Base-by-base conservation (phyloP, 2,113 vertebrate species). In the Prionailurus viverrinus region DNA sequence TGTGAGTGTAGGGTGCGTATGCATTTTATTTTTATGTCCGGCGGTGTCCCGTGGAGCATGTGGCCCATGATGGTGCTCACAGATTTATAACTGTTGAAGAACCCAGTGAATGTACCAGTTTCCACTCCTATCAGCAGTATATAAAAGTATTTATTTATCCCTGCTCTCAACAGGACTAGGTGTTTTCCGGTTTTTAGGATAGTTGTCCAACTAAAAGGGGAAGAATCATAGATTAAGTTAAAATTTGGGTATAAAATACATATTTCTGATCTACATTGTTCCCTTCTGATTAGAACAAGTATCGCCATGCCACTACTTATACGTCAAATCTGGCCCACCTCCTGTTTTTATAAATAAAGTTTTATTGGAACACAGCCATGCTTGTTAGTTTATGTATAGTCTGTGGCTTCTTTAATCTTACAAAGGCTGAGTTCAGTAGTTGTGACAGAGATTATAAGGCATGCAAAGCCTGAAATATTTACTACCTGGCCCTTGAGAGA, bases 281-380 rank as follows among this genome's bases (percentile, higher is more conserved):
- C 94, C 78, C 92, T 94, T 88, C 69, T 63, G 21, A 65, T 68
- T 63, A 48, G 27, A 78, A 91, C 13, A 29, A 12, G 14, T 25
- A 5, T 85, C 48, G 65, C 11, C 12, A 68, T 41, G 36, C 39
- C 55, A 12, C 0, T 6, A 21, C 39, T 25, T 1, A 0, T 4
- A 13, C 36, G 6, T 33, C 68, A 58, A 1, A 36, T 48, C 51
- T 58, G 33, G 33, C 69, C 76, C 58, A n/a, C 45, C 66, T 36
- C 48, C 48, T 41, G 7, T 66, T 88, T 95, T 69, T 89, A 48
- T 88, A 48, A 83, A 79, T 91, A n/a, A 73, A 66, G 76, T 95
- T 89, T 97, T 94, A 63, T 58, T 94, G 78, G 71, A 25, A 25
- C 31, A 25, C 31, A 65, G 53, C 61, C 55, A 29, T 31, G 2